A percentile compares a stretch with the other conserved stretches of the same genome.
Evolutionary conservation across 2,797 vertebrate species (phyloP).

Genomic region (Diplodus sargus): DNA sequence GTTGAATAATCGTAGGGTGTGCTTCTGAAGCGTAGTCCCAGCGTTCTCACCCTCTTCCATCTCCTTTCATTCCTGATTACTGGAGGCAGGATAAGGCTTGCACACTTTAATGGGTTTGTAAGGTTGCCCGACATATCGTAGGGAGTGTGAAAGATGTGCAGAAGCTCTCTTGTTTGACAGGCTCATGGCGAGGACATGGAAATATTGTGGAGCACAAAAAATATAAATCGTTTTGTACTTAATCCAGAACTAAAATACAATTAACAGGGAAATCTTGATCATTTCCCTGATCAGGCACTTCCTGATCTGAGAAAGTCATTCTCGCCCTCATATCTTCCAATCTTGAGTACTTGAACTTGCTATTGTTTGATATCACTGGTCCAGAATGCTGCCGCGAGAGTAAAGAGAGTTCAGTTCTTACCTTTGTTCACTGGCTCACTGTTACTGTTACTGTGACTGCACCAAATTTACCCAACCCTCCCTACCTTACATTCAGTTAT

Average conservation of each 20-base stretch:
- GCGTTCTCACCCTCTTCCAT: constrained; percentile 39
- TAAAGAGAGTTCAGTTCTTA: neutral
- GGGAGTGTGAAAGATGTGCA: neutral
- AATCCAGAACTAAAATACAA: neutral
- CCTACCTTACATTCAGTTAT: neutral
- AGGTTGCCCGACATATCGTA: neutral
- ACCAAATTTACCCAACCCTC: neutral
- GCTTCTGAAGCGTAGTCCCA: constrained; percentile 41
- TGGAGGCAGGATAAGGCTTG: constrained; percentile 64
- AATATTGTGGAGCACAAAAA: neutral
- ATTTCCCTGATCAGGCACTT: neutral
- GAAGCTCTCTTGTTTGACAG: neutral
- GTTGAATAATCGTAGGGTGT: constrained; percentile 43
- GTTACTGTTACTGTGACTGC: neutral
- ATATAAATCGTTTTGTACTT: neutral
- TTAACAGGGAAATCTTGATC: neutral
- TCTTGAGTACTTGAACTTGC: neutral
- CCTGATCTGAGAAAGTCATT: neutral
- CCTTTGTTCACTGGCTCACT: neutral
- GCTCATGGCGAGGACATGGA: neutral
- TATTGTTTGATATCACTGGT: neutral
- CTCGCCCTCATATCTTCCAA: neutral
- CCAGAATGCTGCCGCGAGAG: neutral
- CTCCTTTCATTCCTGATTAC: constrained; percentile 44
- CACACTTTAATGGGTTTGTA: constrained; percentile 19